Conservation (phyloP, 1,140 invertebrate species). For the Bactericera cockerelli region DNA sequence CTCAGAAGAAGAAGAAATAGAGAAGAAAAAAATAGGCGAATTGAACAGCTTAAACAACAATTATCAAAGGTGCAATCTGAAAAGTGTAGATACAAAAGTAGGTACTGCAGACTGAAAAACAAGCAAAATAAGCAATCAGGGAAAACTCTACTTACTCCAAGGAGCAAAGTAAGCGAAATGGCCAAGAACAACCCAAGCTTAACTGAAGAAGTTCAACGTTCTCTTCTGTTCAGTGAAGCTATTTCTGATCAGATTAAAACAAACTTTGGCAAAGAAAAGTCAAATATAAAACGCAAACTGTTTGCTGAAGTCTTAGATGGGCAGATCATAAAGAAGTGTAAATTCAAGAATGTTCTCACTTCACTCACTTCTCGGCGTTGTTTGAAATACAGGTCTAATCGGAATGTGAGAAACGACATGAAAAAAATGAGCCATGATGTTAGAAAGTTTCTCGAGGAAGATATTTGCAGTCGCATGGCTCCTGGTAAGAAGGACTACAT, state of each 20-base stretch:
- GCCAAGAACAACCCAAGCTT: neutral
- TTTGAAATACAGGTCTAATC: neutral
- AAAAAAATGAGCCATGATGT: constrained; percentile 3
- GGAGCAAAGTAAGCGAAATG: neutral
- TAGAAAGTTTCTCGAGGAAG: constrained; percentile 19
- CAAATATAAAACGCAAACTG: neutral
- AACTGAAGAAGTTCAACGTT: neutral
- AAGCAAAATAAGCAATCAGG: neutral
- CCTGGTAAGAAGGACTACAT: constrained; percentile 23
- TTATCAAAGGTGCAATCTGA: neutral
- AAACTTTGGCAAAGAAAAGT: constrained; percentile 1
- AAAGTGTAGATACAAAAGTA: neutral
- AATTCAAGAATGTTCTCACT: neutral
- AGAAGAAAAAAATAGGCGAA: neutral
- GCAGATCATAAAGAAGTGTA: neutral
- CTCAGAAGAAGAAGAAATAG: neutral
- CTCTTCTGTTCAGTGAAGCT: neutral
- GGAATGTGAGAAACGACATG: constrained; percentile 3
- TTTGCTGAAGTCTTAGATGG: neutral
- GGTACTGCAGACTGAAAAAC: neutral
- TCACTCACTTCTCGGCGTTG: neutral
- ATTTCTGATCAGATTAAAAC: neutral
- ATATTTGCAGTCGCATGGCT: constrained; percentile 19
- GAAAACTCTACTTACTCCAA: neutral
- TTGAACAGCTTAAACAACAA: neutral